Conservation (phyloP, 1,140 invertebrate species). For the Apis mellifera region DNA sequence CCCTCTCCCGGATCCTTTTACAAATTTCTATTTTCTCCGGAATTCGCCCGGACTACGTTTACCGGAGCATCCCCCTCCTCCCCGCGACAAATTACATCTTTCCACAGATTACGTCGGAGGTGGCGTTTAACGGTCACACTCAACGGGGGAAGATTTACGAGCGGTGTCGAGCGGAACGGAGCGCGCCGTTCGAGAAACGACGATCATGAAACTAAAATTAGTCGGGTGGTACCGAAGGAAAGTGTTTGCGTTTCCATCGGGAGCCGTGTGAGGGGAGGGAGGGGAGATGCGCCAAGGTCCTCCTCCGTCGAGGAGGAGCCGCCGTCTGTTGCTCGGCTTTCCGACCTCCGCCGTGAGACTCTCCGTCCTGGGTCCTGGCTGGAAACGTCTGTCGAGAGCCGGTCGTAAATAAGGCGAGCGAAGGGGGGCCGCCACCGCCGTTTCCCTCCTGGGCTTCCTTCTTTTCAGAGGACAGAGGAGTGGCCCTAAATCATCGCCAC, state of each 20-base stretch:
- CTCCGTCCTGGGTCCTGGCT: constrained; percentile 49
- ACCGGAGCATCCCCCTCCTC: neutral
- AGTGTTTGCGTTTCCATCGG: constrained; percentile 39
- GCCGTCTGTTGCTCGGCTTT: constrained; percentile 17
- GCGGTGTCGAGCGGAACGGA: neutral
- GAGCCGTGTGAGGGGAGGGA: neutral
- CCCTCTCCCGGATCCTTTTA: neutral
- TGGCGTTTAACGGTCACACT: constrained; percentile 48
- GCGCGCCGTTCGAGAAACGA: neutral
- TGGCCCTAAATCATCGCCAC: constrained; percentile 66
- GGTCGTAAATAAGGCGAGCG: constrained; percentile 63
- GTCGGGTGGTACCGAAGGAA: constrained; percentile 19
- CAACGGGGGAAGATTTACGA: constrained; percentile 39
- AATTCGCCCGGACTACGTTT: neutral
- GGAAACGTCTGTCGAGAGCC: constrained; percentile 54
- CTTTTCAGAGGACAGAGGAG: constrained; percentile 46
- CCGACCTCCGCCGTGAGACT: constrained; percentile 24
- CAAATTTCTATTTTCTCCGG: constrained; percentile 32
- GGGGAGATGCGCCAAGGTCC: constrained; percentile 43
- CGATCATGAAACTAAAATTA: constrained; percentile 52
- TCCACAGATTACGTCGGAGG: constrained; percentile 33
- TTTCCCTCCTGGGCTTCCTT: constrained; percentile 34
- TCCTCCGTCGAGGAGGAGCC: neutral
- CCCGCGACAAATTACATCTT: constrained; percentile 47
- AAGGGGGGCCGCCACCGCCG: constrained; percentile 24